Conservation (phyloP, 1,140 invertebrate genomes). For the Cydia amplana region DNA sequence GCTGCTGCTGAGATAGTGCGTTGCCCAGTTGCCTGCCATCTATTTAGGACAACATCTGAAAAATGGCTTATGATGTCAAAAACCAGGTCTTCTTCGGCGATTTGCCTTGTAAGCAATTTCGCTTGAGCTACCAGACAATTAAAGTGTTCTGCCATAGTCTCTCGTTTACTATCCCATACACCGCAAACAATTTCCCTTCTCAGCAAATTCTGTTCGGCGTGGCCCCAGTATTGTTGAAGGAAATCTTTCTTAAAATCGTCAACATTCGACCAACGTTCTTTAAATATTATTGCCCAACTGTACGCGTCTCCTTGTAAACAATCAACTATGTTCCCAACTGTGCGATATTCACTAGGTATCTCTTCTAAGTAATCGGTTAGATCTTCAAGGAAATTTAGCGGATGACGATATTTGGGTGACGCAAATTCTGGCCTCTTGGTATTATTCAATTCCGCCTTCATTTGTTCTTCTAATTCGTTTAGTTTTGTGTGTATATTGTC, state of each 20-base stretch:
- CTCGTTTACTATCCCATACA: conserved; percentile 34
- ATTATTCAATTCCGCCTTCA: not conserved
- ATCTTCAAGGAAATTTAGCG: conserved; percentile 8
- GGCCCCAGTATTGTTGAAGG: conserved; percentile 39
- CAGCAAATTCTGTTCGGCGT: conserved; percentile 37
- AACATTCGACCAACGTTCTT: conserved; percentile 34
- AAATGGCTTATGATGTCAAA: conserved; percentile 39
- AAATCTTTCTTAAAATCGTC: conserved; percentile 42
- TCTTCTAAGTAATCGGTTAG: not conserved
- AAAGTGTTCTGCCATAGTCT: conserved; percentile 36
- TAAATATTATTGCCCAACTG: conserved; percentile 1
- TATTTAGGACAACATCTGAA: conserved; percentile 36
- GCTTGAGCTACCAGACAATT: conserved; percentile 27
- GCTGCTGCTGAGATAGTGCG: conserved; percentile 25
- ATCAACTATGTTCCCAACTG: not conserved
- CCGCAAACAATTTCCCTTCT: conserved; percentile 34
- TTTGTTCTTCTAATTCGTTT: not conserved
- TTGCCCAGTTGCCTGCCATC: conserved; percentile 20
- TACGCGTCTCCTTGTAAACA: conserved; percentile 7
- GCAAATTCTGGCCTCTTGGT: not conserved
- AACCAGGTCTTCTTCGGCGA: conserved; percentile 36
- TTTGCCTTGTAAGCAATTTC: conserved; percentile 31
- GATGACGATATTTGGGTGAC: not conserved
- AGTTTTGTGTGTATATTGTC: not conserved
- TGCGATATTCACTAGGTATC: not conserved